These are phyloP conservation scores for Brachionus sp. DNA, from an alignment of 1,140 invertebrate genomes.

Conservation along the genomic window DNA sequence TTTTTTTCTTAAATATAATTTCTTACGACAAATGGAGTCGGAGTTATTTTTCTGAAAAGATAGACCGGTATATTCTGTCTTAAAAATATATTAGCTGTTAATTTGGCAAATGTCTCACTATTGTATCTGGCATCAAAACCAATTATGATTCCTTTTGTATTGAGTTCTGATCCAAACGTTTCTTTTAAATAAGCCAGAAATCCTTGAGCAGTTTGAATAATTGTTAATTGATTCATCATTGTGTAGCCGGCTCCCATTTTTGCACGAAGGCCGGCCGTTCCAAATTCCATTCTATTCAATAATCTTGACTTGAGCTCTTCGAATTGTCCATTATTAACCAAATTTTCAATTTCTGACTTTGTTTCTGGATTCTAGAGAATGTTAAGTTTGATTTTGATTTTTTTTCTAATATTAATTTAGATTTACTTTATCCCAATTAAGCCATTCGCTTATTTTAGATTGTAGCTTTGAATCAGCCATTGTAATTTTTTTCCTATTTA, in stretches of 20 bases:
- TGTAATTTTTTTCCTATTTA: neutral
- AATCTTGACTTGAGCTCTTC: slow-evolving; percentile 6
- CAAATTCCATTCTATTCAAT: slow-evolving; percentile 34
- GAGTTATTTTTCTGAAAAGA: slow-evolving; percentile 74
- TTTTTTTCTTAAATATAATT: neutral
- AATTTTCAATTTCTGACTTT: slow-evolving; percentile 20
- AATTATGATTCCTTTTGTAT: slow-evolving; percentile 68
- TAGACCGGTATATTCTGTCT: slow-evolving; percentile 74
- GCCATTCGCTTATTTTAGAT: slow-evolving; percentile 23
- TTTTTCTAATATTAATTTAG: neutral
- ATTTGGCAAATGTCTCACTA: slow-evolving; percentile 83
- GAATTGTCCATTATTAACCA: neutral
- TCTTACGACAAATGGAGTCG: slow-evolving; percentile 80
- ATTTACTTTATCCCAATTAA: slow-evolving; percentile 32
- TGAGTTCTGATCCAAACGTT: neutral
- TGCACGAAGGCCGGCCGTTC: slow-evolving; percentile 69
- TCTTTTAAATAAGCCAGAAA: slow-evolving; percentile 1
- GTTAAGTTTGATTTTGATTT: neutral
- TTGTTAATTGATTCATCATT: slow-evolving; percentile 93
- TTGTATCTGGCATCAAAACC: slow-evolving; percentile 93
- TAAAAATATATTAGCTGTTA: slow-evolving; percentile 79
- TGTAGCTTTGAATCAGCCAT: neutral
- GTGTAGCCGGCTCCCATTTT: slow-evolving; percentile 85
- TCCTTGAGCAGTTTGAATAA: slow-evolving; percentile 86
- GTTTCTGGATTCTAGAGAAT: slow-evolving; percentile 4